Base-by-base conservation (phyloP, 2,113 vertebrate genomes). In the Serranochromis macrocephalus region DNA sequence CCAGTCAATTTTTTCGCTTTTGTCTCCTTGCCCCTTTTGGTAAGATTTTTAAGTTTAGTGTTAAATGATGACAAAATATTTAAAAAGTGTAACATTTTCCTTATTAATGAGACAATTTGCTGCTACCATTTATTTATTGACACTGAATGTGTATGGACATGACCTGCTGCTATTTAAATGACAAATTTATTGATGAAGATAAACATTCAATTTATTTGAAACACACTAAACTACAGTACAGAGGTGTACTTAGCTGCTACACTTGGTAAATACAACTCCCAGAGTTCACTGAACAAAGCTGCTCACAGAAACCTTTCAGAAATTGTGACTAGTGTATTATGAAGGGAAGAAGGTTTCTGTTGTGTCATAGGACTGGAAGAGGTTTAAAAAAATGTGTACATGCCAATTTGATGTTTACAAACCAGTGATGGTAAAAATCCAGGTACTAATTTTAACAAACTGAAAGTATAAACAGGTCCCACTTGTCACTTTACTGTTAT, bases 21-120 rank as follows among this genome's bases (percentile, higher is more conserved):
- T 24, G 40, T 49, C 24, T 78, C 24, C 0, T 78, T 10, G 0
- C 6, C 71, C 16, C 42, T 19, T 49, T 78, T 78, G 26, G 9
- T 49, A 49, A 31, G 0, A 78, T 19, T 0, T 49, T 78, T 19
- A 47, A 49, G 16, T 49, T 78, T 49, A 29, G 16, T 49, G 24
- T 49, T 75, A 47, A 26, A 0, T 17, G 0, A 1, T n/a, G 16
- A 0, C 71, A 49, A 78, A 31, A 78, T 3, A 49, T 49, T 49
- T 42, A 6, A 73, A 45, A 45, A 12, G 9, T 66, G 10, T 12
- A 68, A 38, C 61, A 66, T 38, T 13, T n/a, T 13, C 0, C 38
- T 26, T 26, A 73, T 45, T 73, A 42, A 45, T 0, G 40, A 42
- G n/a, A 47, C 13, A 29, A 17, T 73, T 42, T 73, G 21, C 0